phyloP scores from a whole-genome alignment of 2,797 vertebrate species.

The Microchirus variegatus region DNA sequence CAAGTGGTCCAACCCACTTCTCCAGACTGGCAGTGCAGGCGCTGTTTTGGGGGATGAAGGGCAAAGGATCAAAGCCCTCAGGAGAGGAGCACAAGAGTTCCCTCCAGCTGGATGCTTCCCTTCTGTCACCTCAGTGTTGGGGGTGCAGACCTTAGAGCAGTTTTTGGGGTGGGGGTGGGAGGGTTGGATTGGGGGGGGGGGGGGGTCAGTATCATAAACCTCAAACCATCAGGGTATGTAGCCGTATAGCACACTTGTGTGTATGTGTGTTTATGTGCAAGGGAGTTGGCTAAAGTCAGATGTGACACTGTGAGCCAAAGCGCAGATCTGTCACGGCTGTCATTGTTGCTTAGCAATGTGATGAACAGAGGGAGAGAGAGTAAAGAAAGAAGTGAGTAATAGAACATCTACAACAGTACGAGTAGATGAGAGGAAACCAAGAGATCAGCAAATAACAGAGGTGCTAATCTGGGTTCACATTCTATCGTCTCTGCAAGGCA shows the following conservation, averaged over 20 bases:
- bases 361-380: constrained; percentile 38
- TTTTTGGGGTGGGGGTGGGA: constrained; percentile 19
- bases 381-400: constrained; percentile 29
- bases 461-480: background rate
- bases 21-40: constrained; percentile 48
- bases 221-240: constrained; percentile 50
- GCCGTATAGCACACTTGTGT: constrained; percentile 34
- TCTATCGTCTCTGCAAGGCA: constrained; percentile 5
- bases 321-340: constrained; percentile 72
- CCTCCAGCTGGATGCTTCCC: constrained; percentile 74
- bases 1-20: constrained; percentile 57
- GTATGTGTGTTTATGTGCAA: constrained; percentile 44
- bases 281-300: constrained; percentile 71
- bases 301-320: constrained; percentile 66
- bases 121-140: constrained; percentile 66
- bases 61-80: constrained; percentile 73
- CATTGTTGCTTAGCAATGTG: constrained; percentile 75
- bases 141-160: constrained; percentile 44
- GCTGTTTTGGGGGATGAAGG: constrained; percentile 64
- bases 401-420: constrained; percentile 27
- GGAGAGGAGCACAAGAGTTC: constrained; percentile 67
- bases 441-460: constrained; percentile 6
- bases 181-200: constrained; percentile 14
- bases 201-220: constrained; percentile 57
- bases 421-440: constrained; percentile 24